phyloP scores from a whole-genome alignment of 2,888 invertebrate genomes.

The Diplolepis rosae region DNA sequence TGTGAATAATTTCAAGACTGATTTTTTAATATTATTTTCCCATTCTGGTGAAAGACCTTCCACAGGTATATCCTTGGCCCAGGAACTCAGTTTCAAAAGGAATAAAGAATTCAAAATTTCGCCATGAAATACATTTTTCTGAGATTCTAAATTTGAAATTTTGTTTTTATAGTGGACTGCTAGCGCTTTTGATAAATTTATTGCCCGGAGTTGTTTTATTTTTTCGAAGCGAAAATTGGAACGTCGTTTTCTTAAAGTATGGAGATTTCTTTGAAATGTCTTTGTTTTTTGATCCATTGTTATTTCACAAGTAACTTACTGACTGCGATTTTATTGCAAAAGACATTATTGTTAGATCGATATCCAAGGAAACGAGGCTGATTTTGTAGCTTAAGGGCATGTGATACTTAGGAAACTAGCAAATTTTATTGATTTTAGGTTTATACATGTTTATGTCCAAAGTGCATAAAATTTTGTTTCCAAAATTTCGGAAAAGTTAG shows the following conservation, averaged over 20 bases:
- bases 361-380: conserved; percentile 9
- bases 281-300: background rate
- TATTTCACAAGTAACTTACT: background rate
- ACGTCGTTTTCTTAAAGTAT: background rate
- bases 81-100: conserved; percentile 17
- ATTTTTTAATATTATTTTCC: conserved; percentile 61
- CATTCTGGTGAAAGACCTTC: conserved; percentile 58
- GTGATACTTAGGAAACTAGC: too few relatives aligned
- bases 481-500: too few relatives aligned
- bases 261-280: background rate
- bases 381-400: background rate
- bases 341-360: conserved; percentile 6
- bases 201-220: background rate
- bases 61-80: conserved; percentile 51
- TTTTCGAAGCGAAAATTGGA: background rate
- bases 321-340: background rate
- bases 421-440: too few relatives aligned
- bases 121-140: background rate
- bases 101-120: background rate
- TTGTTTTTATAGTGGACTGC: background rate
- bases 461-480: too few relatives aligned
- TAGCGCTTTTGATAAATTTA: background rate
- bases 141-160: background rate
- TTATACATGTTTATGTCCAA: too few relatives aligned
- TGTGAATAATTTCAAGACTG: conserved; percentile 52